Evolutionary conservation across 2,113 vertebrate genomes (phyloP), one percentile per base, ranked within the genome.

Genomic region (Aythya baeri): DNA sequence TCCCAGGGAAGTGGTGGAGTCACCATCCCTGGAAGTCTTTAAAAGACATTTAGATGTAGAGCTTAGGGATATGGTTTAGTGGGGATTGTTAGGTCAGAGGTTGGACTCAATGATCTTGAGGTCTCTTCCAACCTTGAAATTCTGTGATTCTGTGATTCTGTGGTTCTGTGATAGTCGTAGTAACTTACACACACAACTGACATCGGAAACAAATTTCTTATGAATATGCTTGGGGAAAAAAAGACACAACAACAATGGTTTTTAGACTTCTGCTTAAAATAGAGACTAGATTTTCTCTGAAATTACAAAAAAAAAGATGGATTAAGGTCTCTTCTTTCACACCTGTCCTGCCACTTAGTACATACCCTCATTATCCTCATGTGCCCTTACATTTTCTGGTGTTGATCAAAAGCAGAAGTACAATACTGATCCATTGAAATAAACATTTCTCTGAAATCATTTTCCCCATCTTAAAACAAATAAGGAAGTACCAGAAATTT

Each of bases 401-500:
- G 58, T 72, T 88, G 44, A 46, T 62, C 23, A 76, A 66, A 93
- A 94, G 62, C 52, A 84, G 88, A 93, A 94, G 54, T 88, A 78
- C 38, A 81, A 84, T 38, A 75, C 13, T 32, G 49, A 81, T n/a
- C 11, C 2, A 1, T 9, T 61, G 50, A 74, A 86, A 78, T 61
- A 83, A 83, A 34, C 59, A 15, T 83, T 81, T 50, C 0, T 6
- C 32, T 84, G 61, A 75, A 59, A 73, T 31, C 0, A 1, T 84
- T 86, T 26, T n/a, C 2, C 22, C 5, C 21, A 13, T 31, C 41
- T 36, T 81, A 22, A 50, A 66, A 8, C 2, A 83, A 79, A 90
- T 52, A 82, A 80, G 59, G 72, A 90, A 93, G 86, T 89, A 50
- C 7, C 8, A 20, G 52, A 90, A 85, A 74, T 55, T 61, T 31